Base-by-base conservation (phyloP, 2,113 vertebrate species). In the Petrocephalus zakoni region DNA sequence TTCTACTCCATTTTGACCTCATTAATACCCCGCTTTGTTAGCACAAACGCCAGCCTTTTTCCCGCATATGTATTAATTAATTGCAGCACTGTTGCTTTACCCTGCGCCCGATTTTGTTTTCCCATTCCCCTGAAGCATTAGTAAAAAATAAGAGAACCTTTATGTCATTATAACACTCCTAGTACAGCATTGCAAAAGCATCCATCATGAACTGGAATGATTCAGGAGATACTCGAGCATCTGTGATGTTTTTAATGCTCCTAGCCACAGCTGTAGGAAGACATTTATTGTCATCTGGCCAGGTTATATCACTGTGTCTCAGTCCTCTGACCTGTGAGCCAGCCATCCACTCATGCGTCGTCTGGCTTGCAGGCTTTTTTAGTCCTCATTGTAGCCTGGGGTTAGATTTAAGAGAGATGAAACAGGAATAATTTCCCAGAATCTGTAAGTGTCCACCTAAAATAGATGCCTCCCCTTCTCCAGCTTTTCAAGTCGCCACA, bases 211-310 rank as follows among this genome's bases (percentile, higher is more conserved):
- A 93, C 87, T 90, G 92, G 72, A 47, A 87, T 93, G 94, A 95
- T 92, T 49, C 19, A 64, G 56, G 56, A 22, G 72, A 34, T 87
- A 61, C 7, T n/a, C 22, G 47, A 51, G 47, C 86, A 49, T 68
- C 6, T 5, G 34, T n/a, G 6, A 68, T 78, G 2, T 94, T 94
- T 95, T 95, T 95, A 94, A 93, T 91, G 93, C 93, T 91, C 91
- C 92, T 90, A 91, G 92, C 91, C 91, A 92, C 91, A 91, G 91
- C 91, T 91, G 91, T 91, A 92, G 93, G 92, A 91, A 89, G 90
- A 89, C 90, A 90, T 94, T 95, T 94, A 95, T 94, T 92, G 94
- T 94, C 91, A 93, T 93, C 92, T 93, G 90, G 64, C 91, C 87
- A 55, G 68, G 93, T 90, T 90, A 92, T 94, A 95, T 90, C 90